These are phyloP conservation scores for Chunga burmeisteri DNA, from an alignment of 2,113 vertebrate species.

Conservation along the genomic window DNA sequence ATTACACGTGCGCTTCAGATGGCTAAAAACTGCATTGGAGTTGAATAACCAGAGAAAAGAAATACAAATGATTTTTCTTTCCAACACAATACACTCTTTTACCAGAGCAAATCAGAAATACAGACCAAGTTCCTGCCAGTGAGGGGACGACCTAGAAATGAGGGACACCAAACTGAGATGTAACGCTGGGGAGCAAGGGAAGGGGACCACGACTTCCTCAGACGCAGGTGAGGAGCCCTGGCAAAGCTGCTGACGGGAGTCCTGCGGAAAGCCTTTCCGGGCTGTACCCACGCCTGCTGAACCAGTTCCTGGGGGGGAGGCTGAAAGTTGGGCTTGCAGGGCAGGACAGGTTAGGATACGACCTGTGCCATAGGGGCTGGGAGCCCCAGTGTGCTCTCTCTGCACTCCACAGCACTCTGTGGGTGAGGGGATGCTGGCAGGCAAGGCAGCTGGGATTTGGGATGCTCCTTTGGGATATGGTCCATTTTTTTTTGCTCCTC, in stretches of 20 bases:
- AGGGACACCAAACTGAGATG: neutral
- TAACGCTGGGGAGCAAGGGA: accelerated
- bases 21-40: neutral
- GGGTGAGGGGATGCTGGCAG: neutral
- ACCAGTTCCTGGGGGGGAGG: accelerated
- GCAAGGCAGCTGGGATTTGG: neutral
- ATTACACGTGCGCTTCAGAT: accelerated
- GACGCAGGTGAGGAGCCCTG: neutral
- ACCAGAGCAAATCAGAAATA: constrained; percentile 35
- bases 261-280: neutral
- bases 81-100: neutral
- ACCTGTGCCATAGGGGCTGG: neutral
- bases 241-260: neutral
- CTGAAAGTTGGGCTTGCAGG: neutral
- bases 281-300: neutral
- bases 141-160: neutral
- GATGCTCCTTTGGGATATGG: neutral
- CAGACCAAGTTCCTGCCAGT: neutral
- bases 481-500: neutral
- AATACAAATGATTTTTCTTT: constrained; percentile 1
- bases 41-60: neutral
- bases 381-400: neutral
- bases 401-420: neutral
- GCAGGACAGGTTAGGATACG: neutral
- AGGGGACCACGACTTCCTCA: accelerated